phyloP scores from a whole-genome alignment of 2,888 invertebrate species.

The Gryllus longicercus region DNA sequence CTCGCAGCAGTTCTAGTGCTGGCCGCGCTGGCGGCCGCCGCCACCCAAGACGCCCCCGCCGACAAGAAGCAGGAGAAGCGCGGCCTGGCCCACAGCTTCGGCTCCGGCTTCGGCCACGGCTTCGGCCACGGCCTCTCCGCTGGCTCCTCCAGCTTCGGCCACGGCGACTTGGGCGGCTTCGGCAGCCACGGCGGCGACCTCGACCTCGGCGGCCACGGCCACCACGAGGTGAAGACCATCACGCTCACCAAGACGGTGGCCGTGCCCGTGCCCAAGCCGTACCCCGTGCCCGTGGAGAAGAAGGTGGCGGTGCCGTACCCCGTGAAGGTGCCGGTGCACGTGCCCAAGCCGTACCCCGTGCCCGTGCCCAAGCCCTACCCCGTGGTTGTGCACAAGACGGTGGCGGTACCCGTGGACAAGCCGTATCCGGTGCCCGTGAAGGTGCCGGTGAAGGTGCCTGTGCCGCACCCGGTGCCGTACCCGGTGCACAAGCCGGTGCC shows the following conservation, averaged over 20 bases:
- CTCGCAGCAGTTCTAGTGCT: too few relatives aligned
- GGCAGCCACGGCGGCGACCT: too few relatives aligned
- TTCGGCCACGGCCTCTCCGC: too few relatives aligned
- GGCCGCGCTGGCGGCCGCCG: too few relatives aligned
- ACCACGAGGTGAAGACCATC: too few relatives aligned
- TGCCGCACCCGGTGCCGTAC: background rate
- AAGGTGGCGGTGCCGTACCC: slow-evolving; percentile 43
- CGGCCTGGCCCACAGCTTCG: slow-evolving; percentile 29
- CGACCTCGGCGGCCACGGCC: too few relatives aligned
- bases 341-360: slow-evolving; percentile 72
- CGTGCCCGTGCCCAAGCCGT: slow-evolving; percentile 44
- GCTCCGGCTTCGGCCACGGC: too few relatives aligned
- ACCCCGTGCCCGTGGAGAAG: slow-evolving; percentile 44
- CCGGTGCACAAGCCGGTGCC: background rate
- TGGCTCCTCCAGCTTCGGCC: too few relatives aligned
- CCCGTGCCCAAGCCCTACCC: slow-evolving; percentile 40
- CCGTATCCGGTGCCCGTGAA: slow-evolving; percentile 31
- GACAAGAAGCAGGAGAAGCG: too few relatives aligned
- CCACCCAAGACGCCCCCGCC: too few relatives aligned
- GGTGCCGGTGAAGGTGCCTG: slow-evolving; percentile 54
- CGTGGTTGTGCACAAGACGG: slow-evolving; percentile 39
- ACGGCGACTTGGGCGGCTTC: too few relatives aligned
- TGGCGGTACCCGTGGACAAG: slow-evolving; percentile 49
- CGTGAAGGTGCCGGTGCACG: slow-evolving; percentile 53
- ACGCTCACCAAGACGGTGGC: slow-evolving; percentile 31